A percentile compares a stretch with the other conserved stretches of the same genome.
These are phyloP conservation scores for Microcebus griseorufus DNA, from an alignment of 2,113 vertebrate species.

Conservation along the genomic window DNA sequence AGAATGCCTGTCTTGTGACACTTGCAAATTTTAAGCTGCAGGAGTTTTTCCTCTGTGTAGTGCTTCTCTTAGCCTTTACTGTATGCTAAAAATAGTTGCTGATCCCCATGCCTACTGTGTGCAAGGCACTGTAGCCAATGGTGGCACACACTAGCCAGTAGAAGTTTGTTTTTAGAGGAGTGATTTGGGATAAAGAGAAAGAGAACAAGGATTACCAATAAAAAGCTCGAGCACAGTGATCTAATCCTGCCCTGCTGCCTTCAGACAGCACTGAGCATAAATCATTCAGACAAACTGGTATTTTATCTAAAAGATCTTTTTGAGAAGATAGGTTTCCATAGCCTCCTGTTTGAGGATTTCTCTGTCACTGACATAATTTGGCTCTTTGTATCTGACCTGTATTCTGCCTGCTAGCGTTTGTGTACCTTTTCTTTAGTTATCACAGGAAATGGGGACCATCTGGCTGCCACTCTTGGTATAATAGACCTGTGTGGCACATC, in stretches of 20 bases:
- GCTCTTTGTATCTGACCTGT: conserved; percentile 20
- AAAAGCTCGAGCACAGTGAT: neutral
- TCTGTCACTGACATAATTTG: conserved; percentile 16
- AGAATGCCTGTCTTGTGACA: neutral
- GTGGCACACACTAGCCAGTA: neutral
- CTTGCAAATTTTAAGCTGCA: neutral
- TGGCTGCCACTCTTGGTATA: conserved; percentile 18
- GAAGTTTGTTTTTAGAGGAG: neutral
- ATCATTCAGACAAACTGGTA: conserved; percentile 4
- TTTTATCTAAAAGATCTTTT: neutral
- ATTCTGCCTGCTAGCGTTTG: neutral
- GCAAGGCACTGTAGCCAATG: neutral
- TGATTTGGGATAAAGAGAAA: neutral
- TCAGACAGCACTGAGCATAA: neutral
- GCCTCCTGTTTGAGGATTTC: neutral
- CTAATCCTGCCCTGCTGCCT: conserved; percentile 18
- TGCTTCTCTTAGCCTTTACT: neutral
- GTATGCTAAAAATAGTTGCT: neutral
- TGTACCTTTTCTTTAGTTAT: conserved; percentile 43
- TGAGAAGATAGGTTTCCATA: neutral
- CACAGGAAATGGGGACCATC: conserved; percentile 39
- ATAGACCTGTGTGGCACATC: conserved; percentile 46
- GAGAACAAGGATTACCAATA: neutral
- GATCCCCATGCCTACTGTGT: neutral
- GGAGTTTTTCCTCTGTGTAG: neutral